A percentile compares a stretch with the other conserved stretches of the same genome.
Evolutionary conservation across 2,113 vertebrate species (phyloP).

Genomic region (Dunckerocampus dactyliophorus): DNA sequence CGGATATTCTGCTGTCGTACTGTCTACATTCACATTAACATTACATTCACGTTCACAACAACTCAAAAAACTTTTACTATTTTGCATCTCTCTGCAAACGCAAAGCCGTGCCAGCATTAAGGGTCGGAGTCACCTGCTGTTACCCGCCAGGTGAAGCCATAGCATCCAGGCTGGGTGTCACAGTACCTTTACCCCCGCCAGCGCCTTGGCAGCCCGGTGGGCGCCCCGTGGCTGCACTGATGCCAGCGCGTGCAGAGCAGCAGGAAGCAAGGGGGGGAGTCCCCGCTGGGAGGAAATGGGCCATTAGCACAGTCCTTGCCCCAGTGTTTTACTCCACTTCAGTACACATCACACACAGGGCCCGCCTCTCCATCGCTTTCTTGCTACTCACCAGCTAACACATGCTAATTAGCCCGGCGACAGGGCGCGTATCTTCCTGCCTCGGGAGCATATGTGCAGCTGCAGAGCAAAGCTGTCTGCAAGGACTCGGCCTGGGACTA

Average conservation of each 20-base stretch:
- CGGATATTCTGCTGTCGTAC: no score
- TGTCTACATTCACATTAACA: no score
- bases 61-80: neutral
- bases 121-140: slow-evolving; percentile 43
- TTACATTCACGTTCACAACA: no score
- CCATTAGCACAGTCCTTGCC: slow-evolving; percentile 70
- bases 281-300: slow-evolving; percentile 62
- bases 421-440: slow-evolving; percentile 47
- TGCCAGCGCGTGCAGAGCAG: slow-evolving; percentile 58
- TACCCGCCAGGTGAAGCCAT: slow-evolving; percentile 16
- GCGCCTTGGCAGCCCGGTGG: slow-evolving; percentile 35
- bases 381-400: slow-evolving; percentile 60
- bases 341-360: slow-evolving; percentile 62
- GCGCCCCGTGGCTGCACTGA: slow-evolving; percentile 52
- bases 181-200: slow-evolving; percentile 20
- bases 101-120: slow-evolving; percentile 45
- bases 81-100: neutral
- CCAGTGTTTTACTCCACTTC: slow-evolving; percentile 66
- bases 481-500: slow-evolving; percentile 27
- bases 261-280: slow-evolving; percentile 31
- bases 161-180: slow-evolving; percentile 6
- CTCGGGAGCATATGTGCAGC: slow-evolving; percentile 51
- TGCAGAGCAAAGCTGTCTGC: slow-evolving; percentile 39
- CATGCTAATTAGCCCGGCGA: slow-evolving; percentile 69
- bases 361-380: slow-evolving; percentile 42